Evolutionary conservation across 2,888 invertebrate genomes (phyloP).

Genomic region (Incurvaria masculella): DNA sequence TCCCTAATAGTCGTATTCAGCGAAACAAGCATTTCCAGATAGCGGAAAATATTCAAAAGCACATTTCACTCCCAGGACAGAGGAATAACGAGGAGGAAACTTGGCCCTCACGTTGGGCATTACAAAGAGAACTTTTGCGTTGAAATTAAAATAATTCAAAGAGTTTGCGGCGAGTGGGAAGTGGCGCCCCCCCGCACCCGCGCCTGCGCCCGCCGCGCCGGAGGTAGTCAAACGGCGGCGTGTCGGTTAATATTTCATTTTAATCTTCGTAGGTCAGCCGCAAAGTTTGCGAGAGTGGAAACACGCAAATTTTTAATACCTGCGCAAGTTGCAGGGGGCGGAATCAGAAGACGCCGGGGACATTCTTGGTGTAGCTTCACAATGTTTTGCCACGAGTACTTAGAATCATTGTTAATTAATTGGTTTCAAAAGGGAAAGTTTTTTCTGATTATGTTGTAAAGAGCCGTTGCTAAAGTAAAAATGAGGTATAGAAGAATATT

Average conservation of each 20-base stretch:
- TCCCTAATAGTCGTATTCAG: background rate
- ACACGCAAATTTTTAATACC: background rate
- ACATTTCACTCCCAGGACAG: background rate
- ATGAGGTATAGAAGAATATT: too few relatives aligned
- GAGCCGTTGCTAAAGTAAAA: too few relatives aligned
- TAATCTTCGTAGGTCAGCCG: background rate
- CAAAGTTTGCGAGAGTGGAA: background rate
- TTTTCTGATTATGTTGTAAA: too few relatives aligned
- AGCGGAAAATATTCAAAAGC: background rate
- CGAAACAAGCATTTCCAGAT: background rate
- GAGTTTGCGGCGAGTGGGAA: background rate
- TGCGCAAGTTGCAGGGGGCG: too few relatives aligned
- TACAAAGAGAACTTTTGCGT: background rate
- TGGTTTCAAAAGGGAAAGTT: too few relatives aligned
- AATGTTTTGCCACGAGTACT: too few relatives aligned
- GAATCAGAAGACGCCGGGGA: too few relatives aligned
- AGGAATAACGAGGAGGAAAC: background rate
- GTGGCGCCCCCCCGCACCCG: background rate
- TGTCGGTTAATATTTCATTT: background rate
- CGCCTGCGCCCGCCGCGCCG: background rate
- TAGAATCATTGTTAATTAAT: too few relatives aligned
- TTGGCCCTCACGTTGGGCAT: background rate
- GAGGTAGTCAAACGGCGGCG: too few relatives aligned
- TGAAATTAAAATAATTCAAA: background rate
- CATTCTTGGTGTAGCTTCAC: too few relatives aligned